Evolutionary conservation across 2,113 vertebrate genomes (phyloP).

Genomic region (Spermophilus dauricus): DNA sequence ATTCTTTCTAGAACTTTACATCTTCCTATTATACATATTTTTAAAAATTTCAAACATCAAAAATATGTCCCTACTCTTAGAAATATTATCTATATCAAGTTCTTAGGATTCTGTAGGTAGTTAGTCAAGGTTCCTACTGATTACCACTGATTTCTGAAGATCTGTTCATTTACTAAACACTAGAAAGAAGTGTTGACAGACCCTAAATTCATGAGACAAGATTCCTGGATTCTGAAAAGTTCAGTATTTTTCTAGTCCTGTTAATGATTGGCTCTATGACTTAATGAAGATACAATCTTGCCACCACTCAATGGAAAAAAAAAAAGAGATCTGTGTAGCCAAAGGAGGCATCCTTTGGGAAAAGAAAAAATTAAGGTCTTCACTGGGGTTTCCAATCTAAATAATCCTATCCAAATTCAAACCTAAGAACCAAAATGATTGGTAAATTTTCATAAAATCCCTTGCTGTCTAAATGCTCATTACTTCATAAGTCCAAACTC

Average conservation of each 20-base stretch:
- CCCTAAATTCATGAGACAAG: neutral
- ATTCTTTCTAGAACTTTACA: constrained; percentile 43
- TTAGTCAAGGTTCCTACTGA: neutral
- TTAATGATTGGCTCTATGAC: neutral
- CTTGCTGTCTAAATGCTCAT: neutral
- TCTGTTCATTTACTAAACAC: neutral
- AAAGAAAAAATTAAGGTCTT: neutral
- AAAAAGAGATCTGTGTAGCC: neutral
- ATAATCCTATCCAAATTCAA: neutral
- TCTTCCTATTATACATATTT: constrained; percentile 6
- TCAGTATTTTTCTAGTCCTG: neutral
- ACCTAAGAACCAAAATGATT: neutral
- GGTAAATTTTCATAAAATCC: neutral
- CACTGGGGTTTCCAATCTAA: neutral
- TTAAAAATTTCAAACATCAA: constrained; percentile 39
- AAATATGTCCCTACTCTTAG: neutral
- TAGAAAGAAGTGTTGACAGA: neutral
- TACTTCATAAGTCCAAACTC: constrained; percentile 4
- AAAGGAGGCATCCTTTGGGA: neutral
- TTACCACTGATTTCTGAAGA: neutral
- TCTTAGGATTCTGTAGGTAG: neutral
- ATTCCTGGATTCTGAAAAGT: neutral
- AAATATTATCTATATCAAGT: neutral
- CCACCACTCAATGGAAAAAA: neutral
- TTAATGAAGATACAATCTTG: neutral